Evolutionary conservation across 1,140 invertebrate species (phyloP).

Genomic region (Ceratina australensis): DNA sequence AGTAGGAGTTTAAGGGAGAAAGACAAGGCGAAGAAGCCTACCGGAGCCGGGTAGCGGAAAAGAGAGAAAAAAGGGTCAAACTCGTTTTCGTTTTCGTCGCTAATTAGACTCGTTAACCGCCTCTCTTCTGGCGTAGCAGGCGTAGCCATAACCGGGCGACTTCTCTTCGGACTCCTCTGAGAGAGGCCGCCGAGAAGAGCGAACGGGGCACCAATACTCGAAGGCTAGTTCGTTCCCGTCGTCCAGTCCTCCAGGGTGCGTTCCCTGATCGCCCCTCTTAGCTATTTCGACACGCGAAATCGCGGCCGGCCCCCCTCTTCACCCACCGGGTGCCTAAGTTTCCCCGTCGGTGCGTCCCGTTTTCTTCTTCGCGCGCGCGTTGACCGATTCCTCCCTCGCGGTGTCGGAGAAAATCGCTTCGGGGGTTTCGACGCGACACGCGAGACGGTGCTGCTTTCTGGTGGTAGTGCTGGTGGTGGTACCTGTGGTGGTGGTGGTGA

Average conservation of each 20-base stretch:
- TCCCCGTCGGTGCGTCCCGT: background rate
- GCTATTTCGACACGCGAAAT: conserved; percentile 65
- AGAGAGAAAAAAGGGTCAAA: conserved; percentile 76
- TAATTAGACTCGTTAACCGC: conserved; percentile 80
- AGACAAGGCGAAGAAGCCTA: conserved; percentile 16
- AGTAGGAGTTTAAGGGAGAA: conserved; percentile 39
- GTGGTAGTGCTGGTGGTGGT: conserved; percentile 43
- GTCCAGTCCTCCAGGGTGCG: conserved; percentile 75
- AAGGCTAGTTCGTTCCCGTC: conserved; percentile 76
- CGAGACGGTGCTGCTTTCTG: conserved; percentile 34
- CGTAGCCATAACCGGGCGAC: conserved; percentile 76
- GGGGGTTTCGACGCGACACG: conserved; percentile 22
- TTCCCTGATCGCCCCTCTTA: conserved; percentile 69
- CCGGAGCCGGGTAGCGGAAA: conserved; percentile 59
- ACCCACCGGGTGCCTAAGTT: conserved; percentile 5
- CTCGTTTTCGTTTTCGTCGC: conserved; percentile 81
- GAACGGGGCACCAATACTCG: conserved; percentile 66
- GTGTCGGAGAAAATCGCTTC: conserved; percentile 55
- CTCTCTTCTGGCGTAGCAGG: conserved; percentile 71
- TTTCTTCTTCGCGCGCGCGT: conserved; percentile 3
- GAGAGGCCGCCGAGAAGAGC: conserved; percentile 62
- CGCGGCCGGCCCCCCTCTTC: conserved; percentile 46
- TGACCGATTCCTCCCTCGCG: conserved; percentile 42
- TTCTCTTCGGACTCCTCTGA: conserved; percentile 61
- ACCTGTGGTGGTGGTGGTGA: conserved; percentile 32